These are phyloP conservation scores for Tupaia chinensis DNA, from an alignment of 2,113 vertebrate species.

Conservation along the genomic window DNA sequence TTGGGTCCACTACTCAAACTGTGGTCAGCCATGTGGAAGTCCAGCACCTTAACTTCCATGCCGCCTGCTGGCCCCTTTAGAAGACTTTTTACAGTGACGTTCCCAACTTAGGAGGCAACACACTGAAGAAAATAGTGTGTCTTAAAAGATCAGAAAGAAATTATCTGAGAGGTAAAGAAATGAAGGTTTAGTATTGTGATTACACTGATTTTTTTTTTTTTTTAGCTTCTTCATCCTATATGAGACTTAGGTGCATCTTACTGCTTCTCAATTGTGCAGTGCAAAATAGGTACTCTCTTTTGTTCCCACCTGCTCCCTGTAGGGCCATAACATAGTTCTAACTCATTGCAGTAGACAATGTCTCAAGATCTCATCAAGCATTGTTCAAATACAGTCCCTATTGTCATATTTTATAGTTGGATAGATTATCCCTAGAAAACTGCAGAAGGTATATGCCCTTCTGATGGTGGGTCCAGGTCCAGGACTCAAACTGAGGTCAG, in stretches of 20 bases:
- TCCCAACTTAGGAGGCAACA: background rate
- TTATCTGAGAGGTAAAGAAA: background rate
- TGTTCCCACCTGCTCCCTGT: background rate
- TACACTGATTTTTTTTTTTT: background rate
- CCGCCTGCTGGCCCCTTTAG: too few species aligned
- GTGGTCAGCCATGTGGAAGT: too few species aligned
- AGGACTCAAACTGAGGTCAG: too few species aligned
- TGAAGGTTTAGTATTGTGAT: background rate
- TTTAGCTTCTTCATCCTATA: background rate
- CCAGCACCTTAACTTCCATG: too few species aligned
- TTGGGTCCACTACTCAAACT: too few species aligned
- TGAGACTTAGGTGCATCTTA: background rate
- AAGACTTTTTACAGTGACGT: slow-evolving; percentile 23
- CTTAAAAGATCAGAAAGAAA: background rate
- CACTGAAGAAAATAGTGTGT: background rate
- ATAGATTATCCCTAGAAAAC: background rate
- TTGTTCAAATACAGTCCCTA: background rate
- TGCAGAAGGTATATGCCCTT: background rate
- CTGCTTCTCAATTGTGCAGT: background rate
- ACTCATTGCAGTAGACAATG: background rate
- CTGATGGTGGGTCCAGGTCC: background rate
- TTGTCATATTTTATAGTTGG: background rate
- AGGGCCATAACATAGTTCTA: background rate
- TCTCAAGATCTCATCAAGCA: background rate
- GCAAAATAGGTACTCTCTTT: background rate